Base-by-base conservation (phyloP, 53 echinoderm and acorn worm species). In the Zoroaster sp. region DNA sequence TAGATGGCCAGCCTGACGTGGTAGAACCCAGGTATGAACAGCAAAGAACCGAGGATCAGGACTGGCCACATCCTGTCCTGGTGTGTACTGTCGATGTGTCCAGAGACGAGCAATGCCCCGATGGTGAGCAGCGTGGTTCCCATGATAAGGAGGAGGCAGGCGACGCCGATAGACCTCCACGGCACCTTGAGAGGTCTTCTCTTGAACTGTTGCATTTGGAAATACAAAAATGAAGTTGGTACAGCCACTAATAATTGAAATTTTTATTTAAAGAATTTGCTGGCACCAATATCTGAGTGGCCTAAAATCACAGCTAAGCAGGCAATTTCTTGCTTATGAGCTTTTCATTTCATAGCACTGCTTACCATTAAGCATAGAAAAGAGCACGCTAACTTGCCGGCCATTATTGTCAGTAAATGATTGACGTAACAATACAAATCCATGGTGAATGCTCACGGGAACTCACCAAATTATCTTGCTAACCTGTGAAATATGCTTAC, bases 1-100 rank as follows among this genome's bases (percentile, higher is more conserved):
- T 99, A 99, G 69, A 91, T n/a, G 10, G 99, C 99, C 36, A 99
- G 83, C 21, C 99, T 75, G 33, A 99, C 93, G 73, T 99, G 99
- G 74, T 99, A 99, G 70, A 91, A 89, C 4, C 99, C 99, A 1
- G 99, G 99, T 31, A 99, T 46, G 66, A 99, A 99, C 12, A 95
- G 78, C 4, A 99, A 42, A 1, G 83, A 63, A 15, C 99, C 99
- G 3, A 99, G 79, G 63, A 99, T 77, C 40, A 99, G 89, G 41
- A 99, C 67, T 0, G 99, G 99, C 99, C 99, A 99, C 23, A 96
- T 77, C 20, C 94, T 83, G 63, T 99, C 99, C 20, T 87, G 40
- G 88, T 93, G 87, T 52, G 94, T 75, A 34, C 32, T 82, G 69
- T 87, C 54, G 66, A 95, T 95, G 77, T 92, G 81, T 21, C 97